Conservation (phyloP, 2,797 vertebrate genomes). For the Pelobates cultripes region DNA sequence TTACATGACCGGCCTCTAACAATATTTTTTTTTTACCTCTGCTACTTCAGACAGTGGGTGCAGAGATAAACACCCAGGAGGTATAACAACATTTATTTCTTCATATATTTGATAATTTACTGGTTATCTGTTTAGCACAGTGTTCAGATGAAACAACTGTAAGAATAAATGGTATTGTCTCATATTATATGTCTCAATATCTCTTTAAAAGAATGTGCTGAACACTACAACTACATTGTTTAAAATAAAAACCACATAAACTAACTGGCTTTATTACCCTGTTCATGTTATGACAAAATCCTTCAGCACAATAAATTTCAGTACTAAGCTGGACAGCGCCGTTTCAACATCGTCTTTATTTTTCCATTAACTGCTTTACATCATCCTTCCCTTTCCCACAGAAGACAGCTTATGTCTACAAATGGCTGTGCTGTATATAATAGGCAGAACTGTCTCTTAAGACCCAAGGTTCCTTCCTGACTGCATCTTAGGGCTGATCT, state of each 20-base stretch:
- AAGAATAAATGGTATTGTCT: too few relatives aligned
- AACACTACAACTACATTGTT: too few relatives aligned
- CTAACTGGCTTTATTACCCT: background rate
- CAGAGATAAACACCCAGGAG: too few relatives aligned
- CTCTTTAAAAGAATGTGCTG: too few relatives aligned
- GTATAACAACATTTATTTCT: too few relatives aligned
- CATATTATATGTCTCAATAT: too few relatives aligned
- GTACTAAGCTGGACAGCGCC: background rate
- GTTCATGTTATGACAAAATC: slow-evolving; percentile 1
- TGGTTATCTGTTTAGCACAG: too few relatives aligned
- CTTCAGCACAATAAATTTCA: background rate
- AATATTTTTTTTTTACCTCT: too few relatives aligned
- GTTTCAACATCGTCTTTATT: slow-evolving; percentile 15
- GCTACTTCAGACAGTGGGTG: too few relatives aligned
- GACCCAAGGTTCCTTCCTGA: slow-evolving; percentile 40
- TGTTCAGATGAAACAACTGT: too few relatives aligned
- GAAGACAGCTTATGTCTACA: slow-evolving; percentile 40
- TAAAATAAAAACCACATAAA: background rate
- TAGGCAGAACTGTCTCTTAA: slow-evolving; percentile 47
- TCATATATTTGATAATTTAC: too few relatives aligned
- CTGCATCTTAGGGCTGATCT: slow-evolving; percentile 31
- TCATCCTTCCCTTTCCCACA: slow-evolving; percentile 27
- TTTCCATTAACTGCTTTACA: slow-evolving; percentile 46
- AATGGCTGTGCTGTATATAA: slow-evolving; percentile 42
- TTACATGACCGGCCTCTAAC: too few relatives aligned